phyloP scores from a whole-genome alignment of 2,888 invertebrate genomes.

The Isoperla grammatica region DNA sequence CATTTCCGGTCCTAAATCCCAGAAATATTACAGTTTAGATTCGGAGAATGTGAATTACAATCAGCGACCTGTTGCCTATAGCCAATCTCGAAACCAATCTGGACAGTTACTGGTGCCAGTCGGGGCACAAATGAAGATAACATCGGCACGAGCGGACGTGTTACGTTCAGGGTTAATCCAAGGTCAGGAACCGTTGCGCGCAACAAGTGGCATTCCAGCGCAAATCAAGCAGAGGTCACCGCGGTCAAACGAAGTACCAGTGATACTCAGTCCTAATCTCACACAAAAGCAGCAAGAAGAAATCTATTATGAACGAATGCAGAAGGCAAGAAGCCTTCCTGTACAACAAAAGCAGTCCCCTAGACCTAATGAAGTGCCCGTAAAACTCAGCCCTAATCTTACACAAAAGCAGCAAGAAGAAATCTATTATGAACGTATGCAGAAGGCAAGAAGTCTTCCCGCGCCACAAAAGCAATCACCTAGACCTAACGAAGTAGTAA shows the following conservation, averaged over 20 bases:
- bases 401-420: conserved; percentile 2
- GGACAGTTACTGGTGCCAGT: background rate
- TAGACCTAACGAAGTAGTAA: background rate
- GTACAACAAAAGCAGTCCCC: background rate
- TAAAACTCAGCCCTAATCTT: background rate
- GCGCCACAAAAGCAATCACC: background rate
- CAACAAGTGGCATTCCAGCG: background rate
- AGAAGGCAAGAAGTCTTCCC: conserved; percentile 1
- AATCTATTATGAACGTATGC: background rate
- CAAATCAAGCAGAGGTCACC: background rate
- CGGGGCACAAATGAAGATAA: conserved; percentile 6
- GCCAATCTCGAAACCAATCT: background rate
- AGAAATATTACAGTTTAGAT: conserved; percentile 11
- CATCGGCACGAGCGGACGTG: background rate
- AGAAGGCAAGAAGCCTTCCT: conserved; percentile 1
- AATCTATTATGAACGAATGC: background rate
- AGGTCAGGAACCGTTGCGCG: too few relatives aligned
- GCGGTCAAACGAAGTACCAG: background rate
- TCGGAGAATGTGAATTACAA: background rate
- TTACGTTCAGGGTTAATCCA: too few relatives aligned
- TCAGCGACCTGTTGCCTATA: too few relatives aligned
- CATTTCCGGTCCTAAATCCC: background rate
- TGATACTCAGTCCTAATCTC: background rate
- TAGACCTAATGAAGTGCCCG: background rate
- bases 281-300: conserved; percentile 1